Percentiles rank a stretch among this genome's conserved stretches.
phyloP scores from a whole-genome alignment of 2,888 invertebrate genomes.

The Drosophila anomalata region DNA sequence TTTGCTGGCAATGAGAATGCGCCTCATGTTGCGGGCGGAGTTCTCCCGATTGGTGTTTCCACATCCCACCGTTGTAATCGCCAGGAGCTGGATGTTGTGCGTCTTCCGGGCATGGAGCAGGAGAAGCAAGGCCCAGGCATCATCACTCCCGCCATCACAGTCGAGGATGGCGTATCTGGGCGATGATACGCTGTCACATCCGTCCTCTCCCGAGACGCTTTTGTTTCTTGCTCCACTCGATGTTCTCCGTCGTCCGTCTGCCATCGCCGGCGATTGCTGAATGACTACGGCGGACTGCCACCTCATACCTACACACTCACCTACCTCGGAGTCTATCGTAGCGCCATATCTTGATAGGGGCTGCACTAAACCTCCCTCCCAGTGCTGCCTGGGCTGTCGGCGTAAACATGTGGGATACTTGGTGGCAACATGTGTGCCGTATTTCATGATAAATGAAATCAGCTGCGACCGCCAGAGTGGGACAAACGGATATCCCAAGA shows the following conservation, averaged over 20 bases:
- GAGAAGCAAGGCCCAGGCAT: conserved; percentile 87
- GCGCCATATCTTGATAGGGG: conserved; percentile 4
- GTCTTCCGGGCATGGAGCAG: conserved; percentile 85
- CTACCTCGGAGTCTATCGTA: conserved; percentile 2
- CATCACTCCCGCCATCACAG: conserved; percentile 88
- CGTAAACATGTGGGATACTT: conserved; percentile 1
- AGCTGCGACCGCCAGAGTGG: conserved; percentile 22
- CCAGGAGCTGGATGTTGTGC: conserved; percentile 84
- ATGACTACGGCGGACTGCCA: background rate
- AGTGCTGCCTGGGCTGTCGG: background rate
- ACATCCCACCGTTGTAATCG: conserved; percentile 88
- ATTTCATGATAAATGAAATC: conserved; percentile 25
- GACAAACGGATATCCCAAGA: conserved; percentile 20
- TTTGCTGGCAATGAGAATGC: conserved; percentile 86
- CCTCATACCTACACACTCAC: background rate
- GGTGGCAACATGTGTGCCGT: conserved; percentile 17
- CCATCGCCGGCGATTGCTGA: conserved; percentile 6
- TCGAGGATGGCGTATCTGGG: conserved; percentile 85
- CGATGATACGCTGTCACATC: too few relatives aligned
- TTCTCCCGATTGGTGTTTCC: conserved; percentile 90
- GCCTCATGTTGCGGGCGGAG: conserved; percentile 88
- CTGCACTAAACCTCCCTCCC: background rate
- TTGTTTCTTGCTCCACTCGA: conserved; percentile 9
- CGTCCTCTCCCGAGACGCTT: background rate
- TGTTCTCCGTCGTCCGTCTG: conserved; percentile 17